phyloP scores from a whole-genome alignment of 2,113 vertebrate genomes.

The Turdus rufiventris region DNA sequence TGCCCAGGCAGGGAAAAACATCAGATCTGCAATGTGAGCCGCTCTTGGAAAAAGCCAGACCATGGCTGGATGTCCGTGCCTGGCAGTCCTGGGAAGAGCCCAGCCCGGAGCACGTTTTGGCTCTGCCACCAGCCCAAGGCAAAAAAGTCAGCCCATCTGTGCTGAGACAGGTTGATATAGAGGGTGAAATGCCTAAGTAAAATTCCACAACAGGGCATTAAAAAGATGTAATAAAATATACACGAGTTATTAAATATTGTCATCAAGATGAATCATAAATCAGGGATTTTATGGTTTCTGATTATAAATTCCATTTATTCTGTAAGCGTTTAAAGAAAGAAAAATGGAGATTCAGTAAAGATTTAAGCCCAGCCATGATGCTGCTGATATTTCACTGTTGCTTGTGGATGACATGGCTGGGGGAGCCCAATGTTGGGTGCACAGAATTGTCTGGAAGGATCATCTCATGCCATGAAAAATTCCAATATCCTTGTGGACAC shows the following conservation, averaged over 20 bases:
- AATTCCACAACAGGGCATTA: conserved; percentile 64
- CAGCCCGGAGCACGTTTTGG: background rate
- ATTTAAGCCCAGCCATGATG: conserved; percentile 32
- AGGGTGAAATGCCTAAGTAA: conserved; percentile 47
- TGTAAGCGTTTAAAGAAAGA: conserved; percentile 67
- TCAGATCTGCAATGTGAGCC: background rate
- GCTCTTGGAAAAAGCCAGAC: background rate
- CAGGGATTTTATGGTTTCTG: conserved; percentile 68
- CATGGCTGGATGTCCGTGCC: background rate
- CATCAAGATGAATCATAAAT: conserved; percentile 71
- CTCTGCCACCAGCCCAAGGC: background rate
- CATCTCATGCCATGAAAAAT: background rate
- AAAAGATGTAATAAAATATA: conserved; percentile 66
- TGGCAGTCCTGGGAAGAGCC: background rate
- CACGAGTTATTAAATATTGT: conserved; percentile 69
- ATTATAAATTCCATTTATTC: conserved; percentile 73
- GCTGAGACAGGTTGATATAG: conserved; percentile 41
- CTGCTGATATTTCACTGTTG: conserved; percentile 28
- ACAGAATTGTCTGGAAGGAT: background rate
- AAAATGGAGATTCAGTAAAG: conserved; percentile 53
- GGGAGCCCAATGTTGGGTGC: background rate
- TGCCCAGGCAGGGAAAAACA: background rate
- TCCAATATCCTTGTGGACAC: background rate
- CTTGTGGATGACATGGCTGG: background rate
- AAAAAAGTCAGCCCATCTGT: conserved; percentile 17